A percentile compares a stretch with the other conserved stretches of the same genome.
Conservation (phyloP, 1,140 invertebrate genomes). For the Ostrea denselamellosa region DNA sequence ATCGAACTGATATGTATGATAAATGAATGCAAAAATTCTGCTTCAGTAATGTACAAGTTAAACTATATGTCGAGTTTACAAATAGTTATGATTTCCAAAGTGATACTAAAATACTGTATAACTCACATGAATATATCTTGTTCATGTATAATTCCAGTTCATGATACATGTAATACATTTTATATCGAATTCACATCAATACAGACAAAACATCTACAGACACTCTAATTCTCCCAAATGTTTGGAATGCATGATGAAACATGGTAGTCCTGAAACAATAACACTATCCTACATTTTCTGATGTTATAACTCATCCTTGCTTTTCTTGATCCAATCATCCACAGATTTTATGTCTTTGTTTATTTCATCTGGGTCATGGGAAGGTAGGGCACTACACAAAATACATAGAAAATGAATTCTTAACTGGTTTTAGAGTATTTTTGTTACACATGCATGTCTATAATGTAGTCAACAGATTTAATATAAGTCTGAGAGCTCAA, state of each 20-base stretch:
- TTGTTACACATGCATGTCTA: not conserved
- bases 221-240: not conserved
- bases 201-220: not conserved
- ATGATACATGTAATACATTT: not conserved
- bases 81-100: no score
- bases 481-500: not conserved
- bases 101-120: no score
- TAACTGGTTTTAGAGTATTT: not conserved
- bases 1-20: no score
- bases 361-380: conserved; percentile 66
- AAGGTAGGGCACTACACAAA: conserved; percentile 67
- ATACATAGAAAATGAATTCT: not conserved
- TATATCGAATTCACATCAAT: not conserved
- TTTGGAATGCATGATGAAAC: not conserved
- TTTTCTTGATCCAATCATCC: conserved; percentile 65
- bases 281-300: not conserved
- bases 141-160: no score
- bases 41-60: no score
- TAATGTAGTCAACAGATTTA: not conserved
- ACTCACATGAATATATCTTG: no score
- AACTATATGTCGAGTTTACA: no score
- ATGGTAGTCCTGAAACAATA: not conserved
- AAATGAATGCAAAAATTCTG: no score
- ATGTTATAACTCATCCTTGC: conserved; percentile 62
- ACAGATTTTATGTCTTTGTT: conserved; percentile 69